A percentile compares a stretch with the other conserved stretches of the same genome.
Conservation (phyloP, 2,113 vertebrate species). For the Hymenochirus boettgeri region DNA sequence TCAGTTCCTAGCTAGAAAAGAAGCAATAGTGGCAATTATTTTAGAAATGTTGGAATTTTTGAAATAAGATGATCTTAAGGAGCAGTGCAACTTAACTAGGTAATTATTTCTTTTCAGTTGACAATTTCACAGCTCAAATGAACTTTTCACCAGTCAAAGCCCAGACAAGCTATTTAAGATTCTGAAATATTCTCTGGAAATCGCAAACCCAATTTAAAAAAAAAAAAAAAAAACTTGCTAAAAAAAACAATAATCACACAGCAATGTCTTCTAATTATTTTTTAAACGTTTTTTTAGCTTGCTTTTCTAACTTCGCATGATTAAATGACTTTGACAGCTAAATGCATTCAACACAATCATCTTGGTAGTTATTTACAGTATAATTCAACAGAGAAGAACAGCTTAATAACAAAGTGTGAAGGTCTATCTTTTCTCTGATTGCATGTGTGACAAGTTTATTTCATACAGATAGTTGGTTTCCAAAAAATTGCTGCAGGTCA, state of each 20-base stretch:
- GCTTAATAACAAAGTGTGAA: too few species aligned
- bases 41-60: not conserved
- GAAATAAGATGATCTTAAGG: not conserved
- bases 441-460: too few species aligned
- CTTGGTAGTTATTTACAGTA: too few species aligned
- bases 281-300: too few species aligned
- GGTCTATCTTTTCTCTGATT: too few species aligned
- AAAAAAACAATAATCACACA: not conserved
- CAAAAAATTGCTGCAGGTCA: too few species aligned
- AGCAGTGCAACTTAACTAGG: not conserved
- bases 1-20: not conserved
- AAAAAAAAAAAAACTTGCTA: too few species aligned
- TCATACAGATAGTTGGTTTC: too few species aligned
- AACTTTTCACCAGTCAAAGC: not conserved
- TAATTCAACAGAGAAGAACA: too few species aligned
- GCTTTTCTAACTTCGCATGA: too few species aligned
- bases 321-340: too few species aligned
- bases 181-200: not conserved
- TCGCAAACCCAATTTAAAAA: not conserved
- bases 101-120: not conserved
- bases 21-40: not conserved
- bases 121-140: not conserved
- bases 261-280: not conserved
- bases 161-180: not conserved
- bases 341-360: too few species aligned